Percentiles rank a stretch among this genome's conserved stretches.
Conservation (phyloP, 2,113 vertebrate genomes). For the Pao palembangensis region DNA sequence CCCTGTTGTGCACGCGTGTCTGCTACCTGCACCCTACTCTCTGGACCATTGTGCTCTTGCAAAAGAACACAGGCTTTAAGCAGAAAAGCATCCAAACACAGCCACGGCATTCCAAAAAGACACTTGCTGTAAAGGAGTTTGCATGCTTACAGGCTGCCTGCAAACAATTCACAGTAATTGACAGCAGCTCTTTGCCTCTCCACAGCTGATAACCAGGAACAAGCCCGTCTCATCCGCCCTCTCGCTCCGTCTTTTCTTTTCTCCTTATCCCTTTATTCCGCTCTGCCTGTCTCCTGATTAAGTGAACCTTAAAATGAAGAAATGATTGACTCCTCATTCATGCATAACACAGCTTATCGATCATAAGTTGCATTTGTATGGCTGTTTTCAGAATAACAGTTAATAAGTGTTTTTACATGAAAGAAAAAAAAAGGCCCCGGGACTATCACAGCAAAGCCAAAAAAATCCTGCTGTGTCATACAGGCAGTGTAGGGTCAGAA, state of each 20-base stretch:
- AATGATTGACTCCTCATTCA: slow-evolving; percentile 26
- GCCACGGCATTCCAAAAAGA: slow-evolving; percentile 5
- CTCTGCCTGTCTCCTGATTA: slow-evolving; percentile 43
- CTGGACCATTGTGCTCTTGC: slow-evolving; percentile 10
- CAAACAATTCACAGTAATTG: slow-evolving; percentile 52
- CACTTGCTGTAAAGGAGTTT: background rate
- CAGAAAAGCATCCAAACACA: slow-evolving; percentile 19
- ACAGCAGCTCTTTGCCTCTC: slow-evolving; percentile 54
- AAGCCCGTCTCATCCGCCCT: slow-evolving; percentile 16
- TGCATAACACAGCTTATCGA: slow-evolving; percentile 21
- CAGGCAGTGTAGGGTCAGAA: background rate
- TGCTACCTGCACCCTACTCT: background rate
- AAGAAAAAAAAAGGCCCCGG: background rate
- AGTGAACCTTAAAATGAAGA: slow-evolving; percentile 44
- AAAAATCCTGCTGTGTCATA: background rate
- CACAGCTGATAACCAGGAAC: slow-evolving; percentile 40
- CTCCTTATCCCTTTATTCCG: slow-evolving; percentile 18
- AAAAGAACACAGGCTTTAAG: slow-evolving; percentile 8
- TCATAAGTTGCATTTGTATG: slow-evolving; percentile 25
- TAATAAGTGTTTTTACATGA: slow-evolving; percentile 12
- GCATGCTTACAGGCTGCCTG: slow-evolving; percentile 2
- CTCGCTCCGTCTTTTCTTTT: slow-evolving; percentile 16
- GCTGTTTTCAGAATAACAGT: slow-evolving; percentile 25
- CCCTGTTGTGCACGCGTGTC: background rate
- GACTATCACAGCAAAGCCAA: background rate